Percentiles rank a stretch among this genome's conserved stretches.
Conservation (phyloP, 2,888 invertebrate genomes). For the Dryocosmus kuriphilus region DNA sequence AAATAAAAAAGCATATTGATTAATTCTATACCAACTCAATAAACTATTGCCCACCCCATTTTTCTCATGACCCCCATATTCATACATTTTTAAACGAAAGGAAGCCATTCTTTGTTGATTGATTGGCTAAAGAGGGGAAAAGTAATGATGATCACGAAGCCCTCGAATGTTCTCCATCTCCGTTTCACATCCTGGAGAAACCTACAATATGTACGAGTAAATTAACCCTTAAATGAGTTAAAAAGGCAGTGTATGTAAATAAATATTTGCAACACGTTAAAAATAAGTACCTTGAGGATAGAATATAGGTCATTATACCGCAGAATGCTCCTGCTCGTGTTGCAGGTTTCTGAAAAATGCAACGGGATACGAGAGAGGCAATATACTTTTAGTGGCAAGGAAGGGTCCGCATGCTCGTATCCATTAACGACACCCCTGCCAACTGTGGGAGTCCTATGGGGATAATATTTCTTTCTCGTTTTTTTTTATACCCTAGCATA, state of each 20-base stretch:
- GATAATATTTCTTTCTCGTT: constrained; percentile 58
- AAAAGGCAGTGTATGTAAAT: constrained; percentile 25
- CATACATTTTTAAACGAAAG: not conserved
- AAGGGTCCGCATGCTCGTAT: constrained; percentile 56
- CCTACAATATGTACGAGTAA: not conserved
- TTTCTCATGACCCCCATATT: not conserved
- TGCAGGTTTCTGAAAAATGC: constrained; percentile 58
- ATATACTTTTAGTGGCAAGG: constrained; percentile 59
- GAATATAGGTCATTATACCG: constrained; percentile 25
- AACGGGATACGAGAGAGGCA: constrained; percentile 56
- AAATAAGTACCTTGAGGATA: constrained; percentile 10
- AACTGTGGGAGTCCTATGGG: constrained; percentile 55
- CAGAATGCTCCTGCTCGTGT: constrained; percentile 35
- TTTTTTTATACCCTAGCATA: constrained; percentile 23
- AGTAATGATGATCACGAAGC: constrained; percentile 17
- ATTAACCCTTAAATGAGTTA: constrained; percentile 21
- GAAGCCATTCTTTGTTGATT: constrained; percentile 21
- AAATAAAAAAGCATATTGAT: too few species aligned
- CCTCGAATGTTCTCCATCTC: not conserved
- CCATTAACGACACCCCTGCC: constrained; percentile 63
- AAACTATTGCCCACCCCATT: not conserved
- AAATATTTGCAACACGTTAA: constrained; percentile 29
- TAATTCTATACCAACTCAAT: not conserved
- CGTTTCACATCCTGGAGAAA: not conserved
- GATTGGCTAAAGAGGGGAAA: constrained; percentile 1